Percentiles rank a stretch among this genome's conserved stretches.
These are phyloP conservation scores for Pomacea canaliculata DNA, from an alignment of 2,888 invertebrate species.

Conservation along the genomic window DNA sequence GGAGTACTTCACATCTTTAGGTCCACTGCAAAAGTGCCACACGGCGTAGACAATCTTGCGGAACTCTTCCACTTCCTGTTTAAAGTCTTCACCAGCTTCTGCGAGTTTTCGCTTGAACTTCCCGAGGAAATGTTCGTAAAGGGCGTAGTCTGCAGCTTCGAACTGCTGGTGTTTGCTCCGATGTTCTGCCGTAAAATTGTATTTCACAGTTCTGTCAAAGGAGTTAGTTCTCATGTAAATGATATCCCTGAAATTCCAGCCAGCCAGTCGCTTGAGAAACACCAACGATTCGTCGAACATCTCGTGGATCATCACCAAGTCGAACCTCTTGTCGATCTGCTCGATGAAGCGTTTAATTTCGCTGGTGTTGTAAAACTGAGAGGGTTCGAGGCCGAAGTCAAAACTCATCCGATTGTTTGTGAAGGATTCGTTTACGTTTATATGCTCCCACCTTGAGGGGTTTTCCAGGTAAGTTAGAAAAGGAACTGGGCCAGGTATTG, in stretches of 20 bases:
- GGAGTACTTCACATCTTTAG: too few species aligned
- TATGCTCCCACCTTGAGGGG: constrained; percentile 8
- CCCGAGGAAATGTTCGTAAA: too few species aligned
- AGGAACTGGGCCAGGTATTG: constrained; percentile 12
- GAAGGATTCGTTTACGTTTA: constrained; percentile 5
- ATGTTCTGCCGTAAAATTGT: constrained; percentile 17
- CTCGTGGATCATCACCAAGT: constrained; percentile 44
- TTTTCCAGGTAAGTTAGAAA: constrained; percentile 22
- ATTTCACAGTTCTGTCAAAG: background rate
- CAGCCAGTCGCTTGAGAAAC: constrained; percentile 37
- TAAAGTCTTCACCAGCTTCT: too few species aligned
- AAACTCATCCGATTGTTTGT: constrained; percentile 31
- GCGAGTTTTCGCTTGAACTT: too few species aligned
- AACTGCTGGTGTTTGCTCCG: constrained; percentile 6
- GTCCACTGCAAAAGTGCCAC: too few species aligned
- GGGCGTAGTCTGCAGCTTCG: constrained; percentile 20
- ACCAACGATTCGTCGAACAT: constrained; percentile 43
- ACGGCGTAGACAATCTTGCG: too few species aligned
- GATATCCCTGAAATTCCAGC: constrained; percentile 43
- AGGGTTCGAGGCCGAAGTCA: constrained; percentile 28
- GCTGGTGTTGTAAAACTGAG: constrained; percentile 1
- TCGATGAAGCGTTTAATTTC: constrained; percentile 20
- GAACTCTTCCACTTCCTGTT: too few species aligned
- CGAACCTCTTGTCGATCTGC: constrained; percentile 32
- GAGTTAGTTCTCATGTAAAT: constrained; percentile 31